Conservation (phyloP, 92 coral and sea anemone species). For the Siderastrea radians region DNA sequence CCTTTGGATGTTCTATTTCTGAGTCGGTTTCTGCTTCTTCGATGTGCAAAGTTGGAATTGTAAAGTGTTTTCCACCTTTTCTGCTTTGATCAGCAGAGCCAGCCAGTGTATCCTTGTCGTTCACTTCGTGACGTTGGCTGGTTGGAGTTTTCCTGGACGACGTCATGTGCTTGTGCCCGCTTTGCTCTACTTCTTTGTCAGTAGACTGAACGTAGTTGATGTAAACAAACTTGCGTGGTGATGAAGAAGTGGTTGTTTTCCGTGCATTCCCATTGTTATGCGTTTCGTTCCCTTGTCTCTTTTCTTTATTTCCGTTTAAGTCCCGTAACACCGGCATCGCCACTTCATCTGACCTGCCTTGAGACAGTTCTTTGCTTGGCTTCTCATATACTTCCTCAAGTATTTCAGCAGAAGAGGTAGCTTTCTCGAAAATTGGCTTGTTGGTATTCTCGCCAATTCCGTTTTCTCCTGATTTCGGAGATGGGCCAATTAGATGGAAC, state of each 20-base stretch:
- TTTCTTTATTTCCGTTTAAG: not conserved
- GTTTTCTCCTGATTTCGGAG: slow-evolving; percentile 10
- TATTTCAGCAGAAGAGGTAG: not conserved
- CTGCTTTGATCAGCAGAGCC: not conserved
- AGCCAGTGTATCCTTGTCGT: not conserved
- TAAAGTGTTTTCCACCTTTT: slow-evolving; percentile 28
- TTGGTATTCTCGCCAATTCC: not conserved
- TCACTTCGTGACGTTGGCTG: not conserved
- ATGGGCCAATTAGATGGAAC: slow-evolving; percentile 74
- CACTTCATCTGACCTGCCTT: not conserved
- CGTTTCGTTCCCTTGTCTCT: not conserved
- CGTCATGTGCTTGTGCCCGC: not conserved
- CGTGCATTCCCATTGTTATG: slow-evolving; percentile 12
- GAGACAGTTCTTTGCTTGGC: not conserved
- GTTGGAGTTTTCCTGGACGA: not conserved
- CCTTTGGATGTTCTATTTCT: slow-evolving; percentile 25
- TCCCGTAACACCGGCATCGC: slow-evolving; percentile 14
- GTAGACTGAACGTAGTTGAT: not conserved
- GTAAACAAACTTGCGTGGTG: not conserved
- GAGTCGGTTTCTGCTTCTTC: slow-evolving; percentile 64
- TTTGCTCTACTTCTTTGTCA: not conserved
- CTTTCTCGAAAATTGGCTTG: not conserved
- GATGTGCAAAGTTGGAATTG: slow-evolving; percentile 68
- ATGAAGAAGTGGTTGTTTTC: slow-evolving; percentile 13
- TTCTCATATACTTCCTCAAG: not conserved